Conservation (phyloP, 2,797 vertebrate genomes). For the Euthynnus affinis region DNA sequence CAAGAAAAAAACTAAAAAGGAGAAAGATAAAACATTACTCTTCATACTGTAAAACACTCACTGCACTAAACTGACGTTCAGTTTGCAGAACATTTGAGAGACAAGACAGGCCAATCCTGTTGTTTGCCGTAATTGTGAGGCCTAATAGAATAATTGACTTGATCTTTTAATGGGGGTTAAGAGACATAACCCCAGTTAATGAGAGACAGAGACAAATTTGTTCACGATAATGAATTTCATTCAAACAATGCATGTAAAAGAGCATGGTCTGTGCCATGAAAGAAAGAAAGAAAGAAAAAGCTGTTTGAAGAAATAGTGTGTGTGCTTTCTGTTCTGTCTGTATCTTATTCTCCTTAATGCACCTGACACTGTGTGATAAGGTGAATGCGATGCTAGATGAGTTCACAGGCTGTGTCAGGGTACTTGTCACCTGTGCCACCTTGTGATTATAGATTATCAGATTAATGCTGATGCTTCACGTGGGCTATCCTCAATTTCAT, state of each 20-base stretch:
- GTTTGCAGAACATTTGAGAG: constrained; percentile 34
- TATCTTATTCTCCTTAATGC: constrained; percentile 63
- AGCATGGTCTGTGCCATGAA: constrained; percentile 48
- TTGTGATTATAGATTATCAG: constrained; percentile 76
- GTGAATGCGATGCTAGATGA: constrained; percentile 73
- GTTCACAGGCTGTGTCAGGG: constrained; percentile 76
- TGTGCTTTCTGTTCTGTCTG: constrained; percentile 43
- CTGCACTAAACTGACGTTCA: constrained; percentile 21
- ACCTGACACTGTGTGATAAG: constrained; percentile 72
- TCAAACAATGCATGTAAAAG: constrained; percentile 59
- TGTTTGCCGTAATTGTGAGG: constrained; percentile 65
- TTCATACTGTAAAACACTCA: constrained; percentile 19
- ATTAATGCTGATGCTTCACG: constrained; percentile 78
- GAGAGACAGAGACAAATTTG: constrained; percentile 66
- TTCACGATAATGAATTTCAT: constrained; percentile 64
- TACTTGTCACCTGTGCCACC: constrained; percentile 77
- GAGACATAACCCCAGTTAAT: constrained; percentile 71
- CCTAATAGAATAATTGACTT: constrained; percentile 71
- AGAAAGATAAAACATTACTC: background rate
- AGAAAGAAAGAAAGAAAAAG: constrained; percentile 2
- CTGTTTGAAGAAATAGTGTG: constrained; percentile 26
- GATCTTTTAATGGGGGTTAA: constrained; percentile 70
- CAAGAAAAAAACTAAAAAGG: background rate
- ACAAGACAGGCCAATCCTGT: constrained; percentile 25
- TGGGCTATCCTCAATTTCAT: constrained; percentile 72